Evolutionary conservation across 1,140 invertebrate genomes (phyloP), one percentile per base, ranked within the genome.

Genomic region (Atopsyche davidsoni): DNA sequence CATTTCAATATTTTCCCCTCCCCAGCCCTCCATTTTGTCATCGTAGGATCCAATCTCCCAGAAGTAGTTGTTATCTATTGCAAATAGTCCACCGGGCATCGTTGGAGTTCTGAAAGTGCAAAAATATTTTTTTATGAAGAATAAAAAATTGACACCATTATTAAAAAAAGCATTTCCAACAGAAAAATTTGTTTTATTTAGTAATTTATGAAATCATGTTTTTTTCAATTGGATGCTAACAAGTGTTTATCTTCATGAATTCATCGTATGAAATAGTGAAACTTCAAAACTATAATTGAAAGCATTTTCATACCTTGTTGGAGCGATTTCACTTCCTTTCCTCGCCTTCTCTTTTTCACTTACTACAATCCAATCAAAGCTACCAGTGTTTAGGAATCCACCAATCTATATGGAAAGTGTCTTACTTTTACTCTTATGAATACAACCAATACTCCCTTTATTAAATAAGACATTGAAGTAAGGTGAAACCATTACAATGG

Each of bases 31-130:
- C 87, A 91, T 92, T 64, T 87, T 86, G 51, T 89, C 82, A 73
- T 98, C 95, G 66, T 98, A 98, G 23, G 89, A 87, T 13, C 95
- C 95, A 59, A 95, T 78, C 67, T 96, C 86, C 87, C 93, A 96
- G 72, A 96, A 98, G 71, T 91, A 95, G n/a, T n/a, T n/a, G n/a
- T n/a, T n/a, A n/a, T n/a, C n/a, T n/a, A n/a, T n/a, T n/a, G n/a
- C n/a, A n/a, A 96, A 93, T 18, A 96, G 64, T 3, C 92, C 92
- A 3, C 92, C 92, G n/a, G 92, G 92, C 92, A 96, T 95, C 3
- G 92, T 94, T 1, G 92, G 91, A 0, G 84, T 86, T 62, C 79
- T 83, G 53, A n/a, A 10, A n/a, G n/a, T n/a, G n/a, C n/a, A n/a
- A 11, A 39, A 49, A 38, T 2, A 38, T 18, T 34, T 34, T 34